A percentile compares a stretch with the other conserved stretches of the same genome.
Evolutionary conservation across 1,140 invertebrate genomes (phyloP).

Genomic region (Uloborus diversus): DNA sequence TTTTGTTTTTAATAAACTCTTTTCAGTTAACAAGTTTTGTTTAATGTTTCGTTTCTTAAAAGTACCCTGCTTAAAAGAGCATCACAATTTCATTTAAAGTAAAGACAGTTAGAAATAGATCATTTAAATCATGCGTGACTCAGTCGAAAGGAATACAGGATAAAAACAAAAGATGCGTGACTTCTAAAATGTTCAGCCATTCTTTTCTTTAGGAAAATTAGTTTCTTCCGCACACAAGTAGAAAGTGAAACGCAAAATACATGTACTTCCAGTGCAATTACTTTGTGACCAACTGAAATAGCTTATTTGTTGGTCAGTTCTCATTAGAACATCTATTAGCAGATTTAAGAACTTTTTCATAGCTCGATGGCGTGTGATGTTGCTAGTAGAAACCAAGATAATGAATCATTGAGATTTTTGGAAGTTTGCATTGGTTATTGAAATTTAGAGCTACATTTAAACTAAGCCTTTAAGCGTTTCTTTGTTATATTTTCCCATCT

Average conservation of each 20-base stretch:
- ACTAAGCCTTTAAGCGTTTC: too few relatives aligned
- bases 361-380: slow-evolving; percentile 18
- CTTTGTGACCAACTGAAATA: neutral
- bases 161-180: slow-evolving; percentile 7
- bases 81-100: too few relatives aligned
- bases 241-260: slow-evolving; percentile 14
- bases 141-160: neutral
- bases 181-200: neutral
- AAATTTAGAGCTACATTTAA: too few relatives aligned
- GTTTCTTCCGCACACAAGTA: slow-evolving; percentile 30
- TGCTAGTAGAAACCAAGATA: too few relatives aligned
- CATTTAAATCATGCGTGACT: slow-evolving; percentile 43
- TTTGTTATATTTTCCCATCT: too few relatives aligned
- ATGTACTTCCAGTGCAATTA: neutral
- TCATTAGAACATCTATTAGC: slow-evolving; percentile 1
- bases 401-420: too few relatives aligned
- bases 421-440: too few relatives aligned
- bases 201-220: slow-evolving; percentile 33
- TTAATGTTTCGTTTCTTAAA: too few relatives aligned
- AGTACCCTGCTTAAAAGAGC: too few relatives aligned
- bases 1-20: too few relatives aligned
- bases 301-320: slow-evolving; percentile 39
- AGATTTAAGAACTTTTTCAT: neutral
- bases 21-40: too few relatives aligned
- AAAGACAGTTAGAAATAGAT: too few relatives aligned